Evolutionary conservation across 2,888 invertebrate genomes (phyloP).

Genomic region (Alloplasta piceator): DNA sequence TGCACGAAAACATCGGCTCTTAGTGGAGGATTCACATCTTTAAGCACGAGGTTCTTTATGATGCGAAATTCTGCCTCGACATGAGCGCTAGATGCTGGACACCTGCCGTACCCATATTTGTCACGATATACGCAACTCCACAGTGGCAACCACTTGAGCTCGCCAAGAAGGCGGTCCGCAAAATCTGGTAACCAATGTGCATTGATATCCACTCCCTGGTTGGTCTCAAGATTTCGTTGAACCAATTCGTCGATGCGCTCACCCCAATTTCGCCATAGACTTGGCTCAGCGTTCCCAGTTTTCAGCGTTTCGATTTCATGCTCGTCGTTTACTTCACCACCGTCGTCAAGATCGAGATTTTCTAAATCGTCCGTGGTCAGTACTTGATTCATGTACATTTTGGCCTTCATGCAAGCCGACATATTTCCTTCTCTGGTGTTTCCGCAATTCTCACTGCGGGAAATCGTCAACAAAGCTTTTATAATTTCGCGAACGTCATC

Average conservation of each 20-base stretch:
- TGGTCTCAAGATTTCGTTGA: conserved; percentile 12
- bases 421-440: conserved; percentile 6
- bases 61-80: no score
- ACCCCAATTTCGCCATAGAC: conserved; percentile 33
- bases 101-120: no score
- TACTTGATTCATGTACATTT: neutral
- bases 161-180: no score
- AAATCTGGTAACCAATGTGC: no score
- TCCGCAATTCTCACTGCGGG: conserved; percentile 42
- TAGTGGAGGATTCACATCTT: no score
- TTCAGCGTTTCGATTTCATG: neutral
- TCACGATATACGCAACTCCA: no score
- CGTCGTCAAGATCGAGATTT: neutral
- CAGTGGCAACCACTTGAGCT: no score
- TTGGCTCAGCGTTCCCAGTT: neutral
- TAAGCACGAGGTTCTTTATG: no score
- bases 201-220: neutral
- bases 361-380: neutral
- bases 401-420: conserved; percentile 35
- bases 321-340: conserved; percentile 7
- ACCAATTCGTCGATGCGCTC: conserved; percentile 14
- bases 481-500: conserved; percentile 46
- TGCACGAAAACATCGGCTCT: no score
- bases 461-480: conserved; percentile 39
- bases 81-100: no score